Evolutionary conservation across 2,113 vertebrate species (phyloP).

Genomic region (Eurypyga helias): DNA sequence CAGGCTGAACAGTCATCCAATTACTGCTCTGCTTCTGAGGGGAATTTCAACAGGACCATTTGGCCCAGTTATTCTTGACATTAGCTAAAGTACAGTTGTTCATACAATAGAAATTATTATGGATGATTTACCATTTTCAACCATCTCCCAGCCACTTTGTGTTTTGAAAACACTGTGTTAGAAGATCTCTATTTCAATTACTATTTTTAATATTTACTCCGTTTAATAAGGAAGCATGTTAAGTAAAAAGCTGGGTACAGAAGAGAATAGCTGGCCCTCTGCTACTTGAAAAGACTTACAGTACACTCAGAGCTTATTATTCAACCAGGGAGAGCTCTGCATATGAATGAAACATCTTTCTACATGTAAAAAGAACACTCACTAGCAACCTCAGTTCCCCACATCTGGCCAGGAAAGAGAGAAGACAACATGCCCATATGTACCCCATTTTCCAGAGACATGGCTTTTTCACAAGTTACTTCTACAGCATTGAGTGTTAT

Average conservation of each 20-base stretch:
- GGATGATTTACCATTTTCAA: slow-evolving; percentile 23
- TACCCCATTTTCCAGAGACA: background rate
- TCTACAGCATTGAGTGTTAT: background rate
- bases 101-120: slow-evolving; percentile 30
- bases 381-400: background rate
- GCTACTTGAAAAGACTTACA: slow-evolving; percentile 23
- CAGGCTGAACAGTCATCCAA: background rate
- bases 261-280: background rate
- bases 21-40: background rate
- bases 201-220: background rate
- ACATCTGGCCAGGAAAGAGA: slow-evolving; percentile 37
- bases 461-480: background rate
- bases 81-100: background rate
- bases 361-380: slow-evolving; percentile 6
- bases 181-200: background rate
- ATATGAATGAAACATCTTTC: slow-evolving; percentile 52
- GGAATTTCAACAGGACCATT: slow-evolving; percentile 15
- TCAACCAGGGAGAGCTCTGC: background rate
- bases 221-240: slow-evolving; percentile 7
- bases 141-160: background rate
- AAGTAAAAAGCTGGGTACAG: slow-evolving; percentile 14
- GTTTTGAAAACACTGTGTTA: background rate
- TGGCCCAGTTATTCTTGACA: background rate
- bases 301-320: slow-evolving; percentile 8
- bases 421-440: background rate